Evolutionary conservation across 2,113 vertebrate species (phyloP).

Genomic region (Pangasianodon gigas): DNA sequence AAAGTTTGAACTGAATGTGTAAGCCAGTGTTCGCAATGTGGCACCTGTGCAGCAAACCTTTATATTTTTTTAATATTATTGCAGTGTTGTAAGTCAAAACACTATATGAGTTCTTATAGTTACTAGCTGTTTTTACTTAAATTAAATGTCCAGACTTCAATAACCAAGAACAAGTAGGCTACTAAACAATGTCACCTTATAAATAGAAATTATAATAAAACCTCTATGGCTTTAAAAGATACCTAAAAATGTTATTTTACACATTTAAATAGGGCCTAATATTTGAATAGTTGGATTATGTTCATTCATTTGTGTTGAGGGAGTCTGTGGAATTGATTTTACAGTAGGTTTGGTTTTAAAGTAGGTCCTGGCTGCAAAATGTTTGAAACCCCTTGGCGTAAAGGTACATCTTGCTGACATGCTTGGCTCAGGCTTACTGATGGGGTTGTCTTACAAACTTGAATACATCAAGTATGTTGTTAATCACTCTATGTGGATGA

Average conservation of each 20-base stretch:
- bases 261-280: neutral
- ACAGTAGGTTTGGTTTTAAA: neutral
- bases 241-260: neutral
- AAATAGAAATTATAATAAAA: neutral
- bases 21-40: neutral
- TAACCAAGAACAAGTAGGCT: neutral
- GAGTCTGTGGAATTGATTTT: neutral
- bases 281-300: neutral
- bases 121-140: neutral
- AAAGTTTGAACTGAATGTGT: slow-evolving; percentile 21
- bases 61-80: neutral
- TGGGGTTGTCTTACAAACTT: slow-evolving; percentile 31
- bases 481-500: neutral
- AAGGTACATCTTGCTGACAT: slow-evolving; percentile 44
- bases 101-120: neutral
- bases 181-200: neutral
- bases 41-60: neutral
- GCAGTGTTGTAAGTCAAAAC: neutral
- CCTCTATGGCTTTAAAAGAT: neutral
- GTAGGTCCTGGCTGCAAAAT: neutral
- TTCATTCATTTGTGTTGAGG: neutral
- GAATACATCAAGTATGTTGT: neutral
- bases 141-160: neutral
- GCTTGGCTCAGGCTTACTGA: slow-evolving; percentile 4
- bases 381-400: neutral